Evolutionary conservation across 1,140 invertebrate genomes (phyloP).

Genomic region (Eriosoma lanigerum): DNA sequence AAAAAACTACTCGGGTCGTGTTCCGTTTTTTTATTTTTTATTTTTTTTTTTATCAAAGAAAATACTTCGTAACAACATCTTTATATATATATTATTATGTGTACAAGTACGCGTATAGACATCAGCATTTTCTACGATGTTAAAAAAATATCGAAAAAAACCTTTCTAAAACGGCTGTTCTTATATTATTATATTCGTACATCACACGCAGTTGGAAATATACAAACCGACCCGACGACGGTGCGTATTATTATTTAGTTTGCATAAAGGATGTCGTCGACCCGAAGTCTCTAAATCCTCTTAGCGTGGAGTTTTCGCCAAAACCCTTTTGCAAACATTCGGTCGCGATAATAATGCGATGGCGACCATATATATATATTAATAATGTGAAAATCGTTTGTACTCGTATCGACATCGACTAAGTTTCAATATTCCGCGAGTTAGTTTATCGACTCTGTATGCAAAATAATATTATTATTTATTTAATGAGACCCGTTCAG

Average conservation of each 20-base stretch:
- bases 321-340: conserved; percentile 30
- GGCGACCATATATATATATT: neutral
- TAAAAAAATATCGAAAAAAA: neutral
- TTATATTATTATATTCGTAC: too few relatives aligned
- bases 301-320: conserved; percentile 7
- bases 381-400: neutral
- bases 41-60: neutral
- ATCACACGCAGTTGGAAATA: neutral
- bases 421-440: conserved; percentile 12
- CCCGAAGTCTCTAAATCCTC: conserved; percentile 25
- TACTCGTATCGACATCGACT: neutral
- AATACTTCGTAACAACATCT: neutral
- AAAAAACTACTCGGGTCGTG: neutral
- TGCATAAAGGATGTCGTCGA: conserved; percentile 27
- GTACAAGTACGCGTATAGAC: neutral
- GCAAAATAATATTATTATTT: too few relatives aligned
- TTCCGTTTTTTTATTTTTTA: neutral
- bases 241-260: conserved; percentile 16
- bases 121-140: neutral
- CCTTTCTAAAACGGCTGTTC: neutral
- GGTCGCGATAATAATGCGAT: conserved; percentile 7
- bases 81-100: neutral
- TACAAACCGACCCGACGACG: neutral
- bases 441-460: too few relatives aligned
- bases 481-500: too few relatives aligned